These are phyloP conservation scores for Teinopalpus imperialis DNA, from an alignment of 2,888 invertebrate genomes.

Conservation along the genomic window DNA sequence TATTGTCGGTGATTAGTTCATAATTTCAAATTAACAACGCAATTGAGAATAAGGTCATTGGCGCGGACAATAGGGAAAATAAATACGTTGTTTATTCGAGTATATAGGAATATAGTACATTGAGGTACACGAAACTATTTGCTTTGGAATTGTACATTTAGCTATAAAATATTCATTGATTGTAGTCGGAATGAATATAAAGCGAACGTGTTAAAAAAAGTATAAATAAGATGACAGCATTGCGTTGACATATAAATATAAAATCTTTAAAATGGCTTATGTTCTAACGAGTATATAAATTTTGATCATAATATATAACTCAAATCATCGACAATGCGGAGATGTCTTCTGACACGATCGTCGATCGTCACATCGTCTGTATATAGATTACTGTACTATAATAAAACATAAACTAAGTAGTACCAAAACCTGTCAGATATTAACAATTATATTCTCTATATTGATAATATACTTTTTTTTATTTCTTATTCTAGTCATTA, in stretches of 20 bases:
- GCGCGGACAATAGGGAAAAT: conserved; percentile 15
- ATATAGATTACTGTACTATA: conserved; percentile 4
- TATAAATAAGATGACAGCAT: too few relatives aligned
- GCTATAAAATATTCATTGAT: too few relatives aligned
- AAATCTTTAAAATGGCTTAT: conserved; percentile 27
- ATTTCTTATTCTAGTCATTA: background rate
- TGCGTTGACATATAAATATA: too few relatives aligned
- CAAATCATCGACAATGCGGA: conserved; percentile 12
- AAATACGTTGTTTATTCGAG: conserved; percentile 49
- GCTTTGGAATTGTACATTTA: conserved; percentile 8
- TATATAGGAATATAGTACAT: conserved; percentile 31
- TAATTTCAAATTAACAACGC: conserved; percentile 27
- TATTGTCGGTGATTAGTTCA: conserved; percentile 19
- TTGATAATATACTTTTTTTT: too few relatives aligned
- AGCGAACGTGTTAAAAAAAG: too few relatives aligned
- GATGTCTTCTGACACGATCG: background rate
- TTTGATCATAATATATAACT: conserved; percentile 60
- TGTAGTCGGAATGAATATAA: too few relatives aligned
- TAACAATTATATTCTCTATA: too few relatives aligned
- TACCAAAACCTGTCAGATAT: conserved; percentile 15
- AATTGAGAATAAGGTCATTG: conserved; percentile 17
- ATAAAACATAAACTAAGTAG: conserved; percentile 7
- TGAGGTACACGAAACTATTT: conserved; percentile 1
- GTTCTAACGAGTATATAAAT: conserved; percentile 56
- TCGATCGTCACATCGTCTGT: background rate